Percentiles rank a stretch among this genome's conserved stretches.
These are phyloP conservation scores for Bruchidius siliquastri DNA, from an alignment of 2,888 invertebrate species.

Conservation along the genomic window DNA sequence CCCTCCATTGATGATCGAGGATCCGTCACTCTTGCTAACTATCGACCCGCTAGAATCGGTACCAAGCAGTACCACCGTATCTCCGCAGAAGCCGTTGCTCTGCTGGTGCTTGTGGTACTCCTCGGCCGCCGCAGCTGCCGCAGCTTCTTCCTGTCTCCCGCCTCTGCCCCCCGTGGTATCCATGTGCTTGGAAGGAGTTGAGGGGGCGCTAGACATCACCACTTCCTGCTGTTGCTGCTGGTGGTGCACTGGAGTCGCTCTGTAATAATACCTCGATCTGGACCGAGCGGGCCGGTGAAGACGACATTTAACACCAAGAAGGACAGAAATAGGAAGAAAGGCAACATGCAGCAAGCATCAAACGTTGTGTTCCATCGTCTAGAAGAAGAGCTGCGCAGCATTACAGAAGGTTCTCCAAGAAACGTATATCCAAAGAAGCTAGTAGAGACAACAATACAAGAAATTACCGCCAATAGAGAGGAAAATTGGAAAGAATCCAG, in stretches of 20 bases:
- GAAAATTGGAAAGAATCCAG: too few species aligned
- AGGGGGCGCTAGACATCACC: slow-evolving; percentile 57
- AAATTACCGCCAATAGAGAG: too few species aligned
- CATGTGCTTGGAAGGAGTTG: slow-evolving; percentile 60
- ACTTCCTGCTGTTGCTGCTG: slow-evolving; percentile 46
- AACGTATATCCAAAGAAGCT: too few species aligned
- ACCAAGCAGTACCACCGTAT: slow-evolving; percentile 55
- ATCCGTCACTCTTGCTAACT: slow-evolving; percentile 41
- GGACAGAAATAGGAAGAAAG: neutral
- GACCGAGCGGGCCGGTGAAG: slow-evolving; percentile 1
- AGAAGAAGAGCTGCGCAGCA: too few species aligned
- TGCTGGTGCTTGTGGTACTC: slow-evolving; percentile 35
- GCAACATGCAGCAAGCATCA: neutral
- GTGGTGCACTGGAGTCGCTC: slow-evolving; percentile 11
- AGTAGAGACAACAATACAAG: too few species aligned
- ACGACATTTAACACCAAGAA: neutral
- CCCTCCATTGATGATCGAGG: slow-evolving; percentile 51
- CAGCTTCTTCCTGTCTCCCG: slow-evolving; percentile 49
- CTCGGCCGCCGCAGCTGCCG: slow-evolving; percentile 55
- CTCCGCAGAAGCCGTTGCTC: slow-evolving; percentile 43
- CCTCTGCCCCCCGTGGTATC: slow-evolving; percentile 34
- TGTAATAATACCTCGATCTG: slow-evolving; percentile 19
- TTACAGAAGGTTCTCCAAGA: too few species aligned
- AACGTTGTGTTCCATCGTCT: too few species aligned
- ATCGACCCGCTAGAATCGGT: slow-evolving; percentile 44